A percentile compares a stretch with the other conserved stretches of the same genome.
phyloP scores from a whole-genome alignment of 2,797 vertebrate genomes.

The Bradypus variegatus region DNA sequence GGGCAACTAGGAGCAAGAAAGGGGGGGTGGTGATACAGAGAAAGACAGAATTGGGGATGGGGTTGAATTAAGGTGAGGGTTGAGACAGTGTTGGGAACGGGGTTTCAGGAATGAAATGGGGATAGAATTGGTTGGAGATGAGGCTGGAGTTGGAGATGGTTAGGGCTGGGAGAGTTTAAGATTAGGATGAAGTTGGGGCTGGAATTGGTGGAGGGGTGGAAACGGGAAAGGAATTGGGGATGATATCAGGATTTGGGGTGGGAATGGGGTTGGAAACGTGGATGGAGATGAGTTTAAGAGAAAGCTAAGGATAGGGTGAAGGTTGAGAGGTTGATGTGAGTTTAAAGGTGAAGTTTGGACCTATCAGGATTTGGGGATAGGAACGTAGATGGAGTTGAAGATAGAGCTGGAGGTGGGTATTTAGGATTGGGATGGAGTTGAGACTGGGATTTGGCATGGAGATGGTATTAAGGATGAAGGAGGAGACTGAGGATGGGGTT shows the following conservation, averaged over 20 bases:
- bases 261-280: neutral
- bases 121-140: neutral
- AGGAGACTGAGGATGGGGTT: neutral
- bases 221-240: neutral
- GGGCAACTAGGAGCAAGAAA: neutral
- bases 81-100: neutral
- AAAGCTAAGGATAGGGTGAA: neutral
- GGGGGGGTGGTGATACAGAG: neutral
- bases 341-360: neutral
- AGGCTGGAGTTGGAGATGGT: neutral
- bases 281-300: neutral
- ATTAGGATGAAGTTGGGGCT: neutral
- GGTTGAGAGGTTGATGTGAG: neutral
- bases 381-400: neutral
- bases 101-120: neutral
- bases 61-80: neutral
- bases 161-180: neutral
- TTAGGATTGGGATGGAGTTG: neutral
- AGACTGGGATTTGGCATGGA: neutral
- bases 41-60: neutral
- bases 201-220: neutral
- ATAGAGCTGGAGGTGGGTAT: neutral
- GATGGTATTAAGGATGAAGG: no score
- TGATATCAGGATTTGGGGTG: neutral
- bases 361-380: accelerated